Conservation (phyloP, 2,888 invertebrate genomes). For the Synergus umbraculus region DNA sequence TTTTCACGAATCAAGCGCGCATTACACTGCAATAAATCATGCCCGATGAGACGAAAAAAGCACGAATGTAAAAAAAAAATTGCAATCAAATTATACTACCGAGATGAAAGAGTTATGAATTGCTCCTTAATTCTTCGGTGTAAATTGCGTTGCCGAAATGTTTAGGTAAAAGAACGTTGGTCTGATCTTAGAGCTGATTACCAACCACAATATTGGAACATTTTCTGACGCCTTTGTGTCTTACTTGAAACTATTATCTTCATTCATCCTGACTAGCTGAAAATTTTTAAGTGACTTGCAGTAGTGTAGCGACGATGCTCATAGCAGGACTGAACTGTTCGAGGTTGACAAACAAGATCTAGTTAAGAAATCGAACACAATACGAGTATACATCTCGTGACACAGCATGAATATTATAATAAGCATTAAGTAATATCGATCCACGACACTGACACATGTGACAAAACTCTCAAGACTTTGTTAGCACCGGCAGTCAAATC, state of each 20-base stretch:
- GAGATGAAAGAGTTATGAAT: neutral
- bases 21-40: constrained; percentile 36
- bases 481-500: constrained; percentile 44
- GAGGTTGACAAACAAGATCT: neutral
- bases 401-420: neutral
- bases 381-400: neutral
- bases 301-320: neutral
- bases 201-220: constrained; percentile 20
- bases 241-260: neutral
- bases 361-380: constrained; percentile 5
- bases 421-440: neutral
- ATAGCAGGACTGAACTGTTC: neutral
- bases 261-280: neutral
- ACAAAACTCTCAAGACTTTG: constrained; percentile 12
- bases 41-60: constrained; percentile 1
- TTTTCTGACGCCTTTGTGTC: neutral
- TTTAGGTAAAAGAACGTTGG: neutral
- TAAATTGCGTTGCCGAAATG: neutral
- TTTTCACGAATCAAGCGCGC: constrained; percentile 22
- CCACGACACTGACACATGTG: neutral
- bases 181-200: neutral
- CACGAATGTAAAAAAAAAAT: constrained; percentile 4
- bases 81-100: neutral
- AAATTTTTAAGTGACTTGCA: neutral
- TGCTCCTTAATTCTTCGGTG: too few species aligned